Conservation (phyloP, 2,113 vertebrate species). For the Piaya cayana region DNA sequence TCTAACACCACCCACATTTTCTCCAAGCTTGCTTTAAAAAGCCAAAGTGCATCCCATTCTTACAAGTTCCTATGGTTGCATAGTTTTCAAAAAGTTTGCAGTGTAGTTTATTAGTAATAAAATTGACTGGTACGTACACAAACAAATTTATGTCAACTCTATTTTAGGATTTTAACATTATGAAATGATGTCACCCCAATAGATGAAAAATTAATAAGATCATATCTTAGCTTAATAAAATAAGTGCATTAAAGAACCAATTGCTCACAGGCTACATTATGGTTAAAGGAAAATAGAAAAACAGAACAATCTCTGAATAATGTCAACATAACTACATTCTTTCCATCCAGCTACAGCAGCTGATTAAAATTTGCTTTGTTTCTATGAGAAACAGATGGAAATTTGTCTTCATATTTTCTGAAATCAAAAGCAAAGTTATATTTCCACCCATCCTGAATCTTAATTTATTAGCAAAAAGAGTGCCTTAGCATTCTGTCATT, state of each 20-base stretch:
- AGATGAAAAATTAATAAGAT: background rate
- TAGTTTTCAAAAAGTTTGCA: background rate
- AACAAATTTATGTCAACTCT: background rate
- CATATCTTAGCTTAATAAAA: background rate
- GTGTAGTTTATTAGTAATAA: background rate
- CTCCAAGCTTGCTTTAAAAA: background rate
- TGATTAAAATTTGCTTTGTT: background rate
- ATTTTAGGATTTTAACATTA: background rate
- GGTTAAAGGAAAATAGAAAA: background rate
- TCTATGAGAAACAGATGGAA: background rate
- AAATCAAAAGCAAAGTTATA: background rate
- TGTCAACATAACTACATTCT: background rate
- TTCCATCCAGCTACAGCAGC: background rate
- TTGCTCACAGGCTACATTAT: background rate
- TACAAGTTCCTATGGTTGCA: background rate
- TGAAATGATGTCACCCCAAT: background rate
- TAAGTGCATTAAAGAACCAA: background rate
- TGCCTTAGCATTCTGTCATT: background rate
- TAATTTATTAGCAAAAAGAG: background rate
- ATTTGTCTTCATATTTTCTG: background rate
- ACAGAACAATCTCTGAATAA: background rate
- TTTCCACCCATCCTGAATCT: accelerated
- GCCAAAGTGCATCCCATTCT: background rate
- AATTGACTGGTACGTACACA: accelerated
- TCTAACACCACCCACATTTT: background rate